A percentile compares a stretch with the other conserved stretches of the same genome.
These are phyloP conservation scores for Drosophila orena DNA, from an alignment of 1,140 invertebrate species.

Conservation along the genomic window DNA sequence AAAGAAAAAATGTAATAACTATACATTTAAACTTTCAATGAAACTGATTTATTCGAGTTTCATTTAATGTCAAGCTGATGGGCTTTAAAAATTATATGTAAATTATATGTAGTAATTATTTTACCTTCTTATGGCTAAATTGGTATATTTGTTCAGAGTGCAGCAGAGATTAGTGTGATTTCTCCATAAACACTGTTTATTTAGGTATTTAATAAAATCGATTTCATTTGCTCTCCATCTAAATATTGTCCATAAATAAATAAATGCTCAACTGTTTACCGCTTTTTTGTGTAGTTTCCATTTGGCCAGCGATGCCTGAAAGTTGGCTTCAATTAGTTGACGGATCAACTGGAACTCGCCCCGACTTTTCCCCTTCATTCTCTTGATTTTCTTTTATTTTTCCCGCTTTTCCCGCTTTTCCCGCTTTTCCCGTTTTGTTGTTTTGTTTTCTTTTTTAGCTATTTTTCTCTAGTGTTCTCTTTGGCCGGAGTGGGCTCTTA, in stretches of 20 bases:
- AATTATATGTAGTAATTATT: neutral
- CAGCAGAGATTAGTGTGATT: slow-evolving; percentile 11
- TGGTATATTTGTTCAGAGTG: neutral
- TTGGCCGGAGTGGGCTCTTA: slow-evolving; percentile 36
- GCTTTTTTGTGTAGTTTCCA: slow-evolving; percentile 5
- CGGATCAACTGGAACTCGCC: slow-evolving; percentile 41
- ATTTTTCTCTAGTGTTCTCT: slow-evolving; percentile 4
- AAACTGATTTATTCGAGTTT: no score
- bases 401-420: neutral
- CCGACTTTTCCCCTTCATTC: neutral
- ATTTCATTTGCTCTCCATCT: slow-evolving; percentile 29
- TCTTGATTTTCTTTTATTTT: neutral
- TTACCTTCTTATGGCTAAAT: neutral
- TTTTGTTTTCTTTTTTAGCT: neutral
- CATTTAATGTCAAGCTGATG: no score
- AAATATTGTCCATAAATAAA: slow-evolving; percentile 33
- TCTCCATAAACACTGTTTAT: slow-evolving; percentile 14
- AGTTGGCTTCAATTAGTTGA: slow-evolving; percentile 44
- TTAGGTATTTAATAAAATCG: slow-evolving; percentile 28
- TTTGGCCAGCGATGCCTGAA: slow-evolving; percentile 30
- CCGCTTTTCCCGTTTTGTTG: neutral
- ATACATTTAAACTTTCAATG: no score
- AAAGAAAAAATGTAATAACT: neutral
- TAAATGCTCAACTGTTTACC: slow-evolving; percentile 3
- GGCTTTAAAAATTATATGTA: no score